phyloP scores from a whole-genome alignment of 2,888 invertebrate species.

The Dusona sp. region DNA sequence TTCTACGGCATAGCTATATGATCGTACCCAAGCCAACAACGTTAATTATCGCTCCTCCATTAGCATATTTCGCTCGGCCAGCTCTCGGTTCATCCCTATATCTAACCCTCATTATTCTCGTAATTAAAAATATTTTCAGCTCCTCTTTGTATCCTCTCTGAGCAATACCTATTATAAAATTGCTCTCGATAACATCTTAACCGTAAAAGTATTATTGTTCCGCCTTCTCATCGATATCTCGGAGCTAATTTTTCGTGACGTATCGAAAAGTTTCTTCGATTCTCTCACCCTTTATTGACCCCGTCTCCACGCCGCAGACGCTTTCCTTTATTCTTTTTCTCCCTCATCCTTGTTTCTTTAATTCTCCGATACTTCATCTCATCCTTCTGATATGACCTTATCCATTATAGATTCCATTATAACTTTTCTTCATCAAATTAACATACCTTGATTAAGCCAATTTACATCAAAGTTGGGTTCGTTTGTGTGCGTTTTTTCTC shows the following conservation, averaged over 20 bases:
- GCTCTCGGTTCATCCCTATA: conserved; percentile 34
- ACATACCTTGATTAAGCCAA: conserved; percentile 65
- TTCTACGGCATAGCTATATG: conserved; percentile 22
- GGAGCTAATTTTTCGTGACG: conserved; percentile 25
- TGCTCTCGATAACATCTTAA: conserved; percentile 34
- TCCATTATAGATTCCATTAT: conserved; percentile 67
- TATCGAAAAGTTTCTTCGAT: background rate
- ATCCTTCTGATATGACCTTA: conserved; percentile 30
- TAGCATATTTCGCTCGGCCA: conserved; percentile 64
- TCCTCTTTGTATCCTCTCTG: conserved; percentile 4
- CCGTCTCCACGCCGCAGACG: background rate
- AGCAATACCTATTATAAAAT: conserved; percentile 62
- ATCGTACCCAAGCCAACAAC: conserved; percentile 54
- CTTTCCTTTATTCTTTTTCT: background rate
- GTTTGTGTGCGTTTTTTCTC: conserved; percentile 25
- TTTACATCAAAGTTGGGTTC: conserved; percentile 54
- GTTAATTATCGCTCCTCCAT: conserved; percentile 72
- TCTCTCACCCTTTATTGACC: conserved; percentile 33
- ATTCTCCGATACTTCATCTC: conserved; percentile 52
- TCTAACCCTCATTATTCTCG: conserved; percentile 64
- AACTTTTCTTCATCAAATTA: conserved; percentile 60
- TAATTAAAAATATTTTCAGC: conserved; percentile 71
- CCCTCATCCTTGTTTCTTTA: conserved; percentile 22
- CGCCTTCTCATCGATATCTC: conserved; percentile 18
- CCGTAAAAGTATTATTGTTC: conserved; percentile 46